A percentile compares a stretch with the other conserved stretches of the same genome.
phyloP scores from a whole-genome alignment of 2,888 invertebrate species.

The Crossocerus cetratus region DNA sequence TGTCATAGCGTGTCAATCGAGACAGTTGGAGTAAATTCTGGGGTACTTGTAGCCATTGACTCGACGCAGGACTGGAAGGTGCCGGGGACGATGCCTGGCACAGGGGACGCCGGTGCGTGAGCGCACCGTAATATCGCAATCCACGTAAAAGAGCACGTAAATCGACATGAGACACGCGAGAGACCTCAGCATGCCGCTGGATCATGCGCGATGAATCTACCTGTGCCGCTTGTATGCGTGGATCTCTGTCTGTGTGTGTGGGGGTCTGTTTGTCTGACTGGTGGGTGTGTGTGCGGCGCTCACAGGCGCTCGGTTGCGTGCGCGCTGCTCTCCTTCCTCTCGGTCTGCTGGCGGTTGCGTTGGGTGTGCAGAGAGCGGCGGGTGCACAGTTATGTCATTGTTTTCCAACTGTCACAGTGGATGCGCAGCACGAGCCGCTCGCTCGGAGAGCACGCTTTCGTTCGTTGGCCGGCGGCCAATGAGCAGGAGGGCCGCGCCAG shows the following conservation, averaged over 20 bases:
- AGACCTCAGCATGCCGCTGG: conserved; percentile 41
- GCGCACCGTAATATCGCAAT: neutral
- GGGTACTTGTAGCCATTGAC: too few relatives aligned
- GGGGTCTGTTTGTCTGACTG: too few relatives aligned
- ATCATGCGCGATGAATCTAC: conserved; percentile 43
- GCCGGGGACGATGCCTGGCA: conserved; percentile 13
- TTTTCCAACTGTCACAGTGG: conserved; percentile 60
- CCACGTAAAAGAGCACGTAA: conserved; percentile 14
- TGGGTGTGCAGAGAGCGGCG: too few relatives aligned
- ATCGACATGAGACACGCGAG: conserved; percentile 38
- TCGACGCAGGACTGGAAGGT: too few relatives aligned
- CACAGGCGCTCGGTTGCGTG: conserved; percentile 6
- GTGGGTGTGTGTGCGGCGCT: too few relatives aligned
- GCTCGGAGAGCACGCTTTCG: conserved; percentile 51
- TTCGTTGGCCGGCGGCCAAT: conserved; percentile 59
- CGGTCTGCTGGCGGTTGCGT: conserved; percentile 20
- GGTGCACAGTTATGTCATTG: conserved; percentile 57
- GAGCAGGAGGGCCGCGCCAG: conserved; percentile 35
- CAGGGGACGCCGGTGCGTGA: conserved; percentile 16
- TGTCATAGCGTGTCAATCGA: too few relatives aligned
- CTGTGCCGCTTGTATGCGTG: conserved; percentile 17
- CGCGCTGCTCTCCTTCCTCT: conserved; percentile 14
- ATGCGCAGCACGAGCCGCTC: conserved; percentile 52
- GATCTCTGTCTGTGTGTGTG: neutral
- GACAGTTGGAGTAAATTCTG: neutral